Evolutionary conservation across 2,888 invertebrate species (phyloP).

Genomic region (Meiosimyza platycephala): DNA sequence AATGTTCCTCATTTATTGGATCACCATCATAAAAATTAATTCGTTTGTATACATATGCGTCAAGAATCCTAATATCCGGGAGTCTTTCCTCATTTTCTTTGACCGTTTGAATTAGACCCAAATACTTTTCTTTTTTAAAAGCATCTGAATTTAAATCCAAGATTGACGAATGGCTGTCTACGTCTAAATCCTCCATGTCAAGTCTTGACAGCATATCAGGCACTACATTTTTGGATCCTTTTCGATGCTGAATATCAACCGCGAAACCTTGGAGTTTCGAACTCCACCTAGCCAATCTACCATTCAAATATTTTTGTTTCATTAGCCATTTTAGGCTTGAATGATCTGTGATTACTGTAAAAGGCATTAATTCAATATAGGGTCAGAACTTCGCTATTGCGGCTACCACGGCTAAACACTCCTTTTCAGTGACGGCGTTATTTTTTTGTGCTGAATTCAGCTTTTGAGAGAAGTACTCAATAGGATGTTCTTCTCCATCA

Average conservation of each 20-base stretch:
- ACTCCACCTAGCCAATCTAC: constrained; percentile 48
- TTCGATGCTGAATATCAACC: constrained; percentile 46
- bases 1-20: background rate
- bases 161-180: background rate
- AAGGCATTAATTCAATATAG: constrained; percentile 35
- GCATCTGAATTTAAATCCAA: background rate
- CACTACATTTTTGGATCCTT: constrained; percentile 46
- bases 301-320: constrained; percentile 23
- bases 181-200: background rate
- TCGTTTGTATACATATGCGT: background rate
- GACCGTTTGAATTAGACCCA: background rate
- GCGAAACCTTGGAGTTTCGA: constrained; percentile 47
- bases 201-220: constrained; percentile 47
- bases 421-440: background rate
- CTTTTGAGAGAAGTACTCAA: constrained; percentile 32
- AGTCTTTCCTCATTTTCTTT: no score
- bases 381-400: constrained; percentile 35
- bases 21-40: background rate
- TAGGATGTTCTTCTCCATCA: constrained; percentile 28
- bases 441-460: constrained; percentile 15
- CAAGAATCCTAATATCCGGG: background rate
- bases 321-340: constrained; percentile 34
- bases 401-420: constrained; percentile 29
- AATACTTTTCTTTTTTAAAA: background rate
- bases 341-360: constrained; percentile 14